These are phyloP conservation scores for Andrena cerasifolii DNA, from an alignment of 1,140 invertebrate species.

Conservation along the genomic window DNA sequence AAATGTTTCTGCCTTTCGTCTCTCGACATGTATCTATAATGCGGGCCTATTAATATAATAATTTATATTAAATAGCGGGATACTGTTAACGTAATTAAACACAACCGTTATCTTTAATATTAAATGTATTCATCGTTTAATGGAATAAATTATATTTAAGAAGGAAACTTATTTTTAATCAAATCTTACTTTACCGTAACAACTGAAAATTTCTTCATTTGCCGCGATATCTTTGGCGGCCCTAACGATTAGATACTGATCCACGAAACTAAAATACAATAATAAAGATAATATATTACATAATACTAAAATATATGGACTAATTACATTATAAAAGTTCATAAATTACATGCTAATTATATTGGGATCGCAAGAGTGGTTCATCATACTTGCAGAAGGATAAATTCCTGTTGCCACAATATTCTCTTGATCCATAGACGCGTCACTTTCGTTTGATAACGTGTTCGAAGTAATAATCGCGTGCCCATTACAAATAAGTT, in stretches of 20 bases:
- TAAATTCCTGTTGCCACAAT: slow-evolving; percentile 92
- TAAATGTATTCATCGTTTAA: not conserved
- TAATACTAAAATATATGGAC: slow-evolving; percentile 14
- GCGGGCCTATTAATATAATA: slow-evolving; percentile 82
- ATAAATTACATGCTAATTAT: slow-evolving; percentile 88
- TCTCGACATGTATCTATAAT: slow-evolving; percentile 84
- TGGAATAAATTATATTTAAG: too few relatives aligned
- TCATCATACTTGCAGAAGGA: slow-evolving; percentile 94
- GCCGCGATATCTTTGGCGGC: slow-evolving; percentile 82
- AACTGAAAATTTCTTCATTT: slow-evolving; percentile 87
- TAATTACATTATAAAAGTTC: slow-evolving; percentile 12
- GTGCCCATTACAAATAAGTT: slow-evolving; percentile 91
- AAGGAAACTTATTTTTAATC: slow-evolving; percentile 35
- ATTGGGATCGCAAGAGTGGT: slow-evolving; percentile 94
- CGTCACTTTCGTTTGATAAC: slow-evolving; percentile 58
- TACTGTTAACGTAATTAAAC: not conserved
- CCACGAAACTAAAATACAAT: slow-evolving; percentile 78
- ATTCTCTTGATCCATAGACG: slow-evolving; percentile 81
- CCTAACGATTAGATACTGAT: slow-evolving; percentile 83
- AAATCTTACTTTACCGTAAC: slow-evolving; percentile 84
- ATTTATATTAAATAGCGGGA: not conserved
- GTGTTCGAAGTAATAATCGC: slow-evolving; percentile 84
- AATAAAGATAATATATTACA: slow-evolving; percentile 43
- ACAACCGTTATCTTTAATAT: not conserved
- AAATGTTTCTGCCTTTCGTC: slow-evolving; percentile 84